These are phyloP conservation scores for Percopsis omiscomaycus DNA, from an alignment of 2,797 vertebrate species.

Conservation along the genomic window DNA sequence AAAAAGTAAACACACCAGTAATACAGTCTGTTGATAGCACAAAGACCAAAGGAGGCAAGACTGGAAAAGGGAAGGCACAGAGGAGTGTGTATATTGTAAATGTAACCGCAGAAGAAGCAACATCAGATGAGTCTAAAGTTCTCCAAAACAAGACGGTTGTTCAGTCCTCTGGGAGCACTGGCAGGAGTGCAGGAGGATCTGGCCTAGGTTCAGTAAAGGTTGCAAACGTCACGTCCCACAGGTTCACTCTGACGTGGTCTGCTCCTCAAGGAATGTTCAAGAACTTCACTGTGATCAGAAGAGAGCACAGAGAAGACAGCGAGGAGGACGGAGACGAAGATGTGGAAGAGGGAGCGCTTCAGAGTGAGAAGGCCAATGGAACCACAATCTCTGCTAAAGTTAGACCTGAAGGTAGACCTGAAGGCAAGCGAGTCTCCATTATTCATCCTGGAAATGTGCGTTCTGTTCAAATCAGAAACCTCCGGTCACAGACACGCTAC, in stretches of 20 bases:
- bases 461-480: constrained; percentile 77
- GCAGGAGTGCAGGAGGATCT: constrained; percentile 51
- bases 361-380: constrained; percentile 50
- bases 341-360: constrained; percentile 52
- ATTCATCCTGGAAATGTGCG: constrained; percentile 68
- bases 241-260: constrained; percentile 82
- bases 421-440: constrained; percentile 72
- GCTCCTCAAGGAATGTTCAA: constrained; percentile 81
- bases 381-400: constrained; percentile 49
- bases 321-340: constrained; percentile 54
- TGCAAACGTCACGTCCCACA: constrained; percentile 80
- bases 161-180: constrained; percentile 23
- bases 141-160: constrained; percentile 42
- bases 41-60: constrained; percentile 34
- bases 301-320: constrained; percentile 61
- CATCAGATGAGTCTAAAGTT: constrained; percentile 31
- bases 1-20: constrained; percentile 33
- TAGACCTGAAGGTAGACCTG: constrained; percentile 57
- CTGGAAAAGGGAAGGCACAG: constrained; percentile 50
- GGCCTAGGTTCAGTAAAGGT: constrained; percentile 72
- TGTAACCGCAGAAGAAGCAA: constrained; percentile 28
- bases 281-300: constrained; percentile 81
- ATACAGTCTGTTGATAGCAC: constrained; percentile 36
- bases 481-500: constrained; percentile 80
- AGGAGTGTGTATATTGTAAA: constrained; percentile 58